Evolutionary conservation across 2,888 invertebrate genomes (phyloP), one percentile per base, ranked within the genome.

Genomic region (Orthosia gothica): DNA sequence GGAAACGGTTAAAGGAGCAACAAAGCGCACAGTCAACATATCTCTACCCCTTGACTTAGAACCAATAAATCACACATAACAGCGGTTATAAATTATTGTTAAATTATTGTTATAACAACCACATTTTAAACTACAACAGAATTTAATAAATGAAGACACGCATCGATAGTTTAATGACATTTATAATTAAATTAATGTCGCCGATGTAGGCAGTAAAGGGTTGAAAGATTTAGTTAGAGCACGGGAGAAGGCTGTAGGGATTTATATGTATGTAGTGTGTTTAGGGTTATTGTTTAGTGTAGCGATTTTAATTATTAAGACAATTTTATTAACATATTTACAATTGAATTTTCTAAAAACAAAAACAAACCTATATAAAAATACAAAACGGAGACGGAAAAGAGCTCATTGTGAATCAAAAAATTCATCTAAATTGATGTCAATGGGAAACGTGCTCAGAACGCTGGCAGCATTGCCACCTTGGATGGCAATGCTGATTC

Each of bases 101-200:
- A 94, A 95, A 95, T 95, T 92, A 93, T 93, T 94, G 94, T 94
- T 94, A 94, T 89, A 89, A 92, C 92, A 90, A 93, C 94, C 94
- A 93, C 94, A 93, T 95, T 96, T 96, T 96, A 96, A 94, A 94
- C 94, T 94, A 91, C 87, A 91, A 89, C 90, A 88, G 91, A 94
- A 95, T 94, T 94, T 96, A 95, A 95, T 95, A 94, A 79, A 94
- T 91, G 92, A 91, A 91, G 93, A 91, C 92, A 95, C 95, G 96
- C 96, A 95, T 95, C 95, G 94, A 96, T 95, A 93, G 94, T 91
- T 94, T 94, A 94, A 95, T 93, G 93, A 92, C 94, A 93, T 83
- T 84, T 89, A 78, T 94, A 95, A 96, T 95, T 94, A 91, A 95
- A 96, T 95, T 94, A 93, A 70, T 69, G 59, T 90, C 84, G 89